A percentile compares a stretch with the other conserved stretches of the same genome.
phyloP scores from a whole-genome alignment of 2,797 vertebrate species.

The Clarias fuscus region DNA sequence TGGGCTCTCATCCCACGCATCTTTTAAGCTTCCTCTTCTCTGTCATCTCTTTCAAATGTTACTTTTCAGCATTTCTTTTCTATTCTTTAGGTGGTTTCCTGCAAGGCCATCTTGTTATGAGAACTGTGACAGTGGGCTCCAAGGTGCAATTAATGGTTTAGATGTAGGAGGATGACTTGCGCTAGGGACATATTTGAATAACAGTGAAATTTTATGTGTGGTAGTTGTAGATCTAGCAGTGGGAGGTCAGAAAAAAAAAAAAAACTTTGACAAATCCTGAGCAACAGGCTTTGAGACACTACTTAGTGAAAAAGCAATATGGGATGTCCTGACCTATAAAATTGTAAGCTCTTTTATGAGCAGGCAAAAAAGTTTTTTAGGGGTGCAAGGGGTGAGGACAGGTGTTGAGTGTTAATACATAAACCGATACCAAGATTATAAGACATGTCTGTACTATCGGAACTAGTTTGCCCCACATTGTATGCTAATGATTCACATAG shows the following conservation, averaged over 20 bases:
- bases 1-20: slow-evolving; percentile 27
- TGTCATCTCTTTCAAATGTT: slow-evolving; percentile 31
- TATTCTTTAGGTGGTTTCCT: slow-evolving; percentile 47
- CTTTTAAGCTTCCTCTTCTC: slow-evolving; percentile 57
- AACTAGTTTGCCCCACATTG: not conserved
- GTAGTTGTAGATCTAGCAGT: not conserved
- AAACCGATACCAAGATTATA: not conserved
- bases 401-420: not conserved
- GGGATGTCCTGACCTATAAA: slow-evolving; percentile 18
- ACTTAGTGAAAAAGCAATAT: not conserved
- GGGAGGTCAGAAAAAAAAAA: slow-evolving; percentile 10
- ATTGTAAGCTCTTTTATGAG: not conserved
- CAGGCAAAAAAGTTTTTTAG: not conserved
- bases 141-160: slow-evolving; percentile 40
- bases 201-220: slow-evolving; percentile 24
- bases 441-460: not conserved
- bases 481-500: not conserved
- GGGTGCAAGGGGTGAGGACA: not conserved
- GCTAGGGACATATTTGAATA: slow-evolving; percentile 25
- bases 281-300: not conserved
- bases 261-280: not conserved
- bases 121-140: slow-evolving; percentile 40
- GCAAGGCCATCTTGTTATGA: slow-evolving; percentile 40
- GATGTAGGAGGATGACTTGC: slow-evolving; percentile 29
- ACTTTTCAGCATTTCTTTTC: slow-evolving; percentile 38